Percentiles rank a stretch among this genome's conserved stretches.
These are phyloP conservation scores for Troglohyphantes excavatus DNA, from an alignment of 2,888 invertebrate genomes.

Conservation along the genomic window DNA sequence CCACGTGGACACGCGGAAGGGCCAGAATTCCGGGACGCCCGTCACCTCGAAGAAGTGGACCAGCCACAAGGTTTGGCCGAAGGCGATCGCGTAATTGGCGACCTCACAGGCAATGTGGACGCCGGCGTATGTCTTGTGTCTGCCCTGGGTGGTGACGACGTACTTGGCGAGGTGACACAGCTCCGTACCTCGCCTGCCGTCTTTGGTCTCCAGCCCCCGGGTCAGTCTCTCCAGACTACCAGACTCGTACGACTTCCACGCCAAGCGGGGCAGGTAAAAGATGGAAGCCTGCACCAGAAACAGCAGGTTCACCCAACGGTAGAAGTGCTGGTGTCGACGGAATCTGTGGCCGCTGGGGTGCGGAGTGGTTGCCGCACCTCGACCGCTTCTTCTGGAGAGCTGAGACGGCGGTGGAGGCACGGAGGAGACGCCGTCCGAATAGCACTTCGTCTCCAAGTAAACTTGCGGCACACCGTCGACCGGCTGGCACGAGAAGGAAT, in stretches of 20 bases:
- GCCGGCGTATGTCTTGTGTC: constrained; percentile 38
- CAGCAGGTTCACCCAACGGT: constrained; percentile 65
- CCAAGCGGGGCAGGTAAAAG: constrained; percentile 57
- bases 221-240: constrained; percentile 42
- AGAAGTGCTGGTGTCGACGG: constrained; percentile 28
- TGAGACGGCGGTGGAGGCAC: constrained; percentile 16
- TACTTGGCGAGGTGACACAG: constrained; percentile 64
- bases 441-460: constrained; percentile 35
- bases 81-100: constrained; percentile 31
- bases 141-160: constrained; percentile 55
- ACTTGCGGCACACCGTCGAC: not conserved
- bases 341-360: not conserved
- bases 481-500: constrained; percentile 39
- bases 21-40: constrained; percentile 39
- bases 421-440: constrained; percentile 25
- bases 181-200: constrained; percentile 36
- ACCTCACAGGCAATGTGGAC: constrained; percentile 58
- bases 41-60: constrained; percentile 69
- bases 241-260: constrained; percentile 64
- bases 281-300: constrained; percentile 58
- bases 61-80: constrained; percentile 60
- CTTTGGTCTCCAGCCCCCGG: constrained; percentile 21
- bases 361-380: not conserved
- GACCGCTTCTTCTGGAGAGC: not conserved
- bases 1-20: constrained; percentile 41